Evolutionary conservation across 2,888 invertebrate species (phyloP), one percentile per base, ranked within the genome.

Genomic region (Perizoma flavofasciatum): DNA sequence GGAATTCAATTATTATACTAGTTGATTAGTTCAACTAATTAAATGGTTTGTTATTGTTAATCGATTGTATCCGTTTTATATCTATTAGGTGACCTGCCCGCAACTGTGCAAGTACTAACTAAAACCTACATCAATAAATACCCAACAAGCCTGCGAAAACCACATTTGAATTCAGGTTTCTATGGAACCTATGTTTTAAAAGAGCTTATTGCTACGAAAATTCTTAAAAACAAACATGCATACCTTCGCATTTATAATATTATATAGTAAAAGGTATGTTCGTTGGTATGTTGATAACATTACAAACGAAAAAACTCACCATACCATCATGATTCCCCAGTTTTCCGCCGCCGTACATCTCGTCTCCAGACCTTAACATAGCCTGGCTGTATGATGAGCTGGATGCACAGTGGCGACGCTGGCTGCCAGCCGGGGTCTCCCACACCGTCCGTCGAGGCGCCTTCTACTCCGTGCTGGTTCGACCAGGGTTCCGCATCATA

Each of bases 361-460:
- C 96, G 49, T 94, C 93, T 9, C 95, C 96, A 44, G 96, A 97
- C 59, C 95, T 95, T 63, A 95, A 96, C 61, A 96, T 98, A 65
- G 94, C 96, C 5, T 99, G 99, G 99, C 86, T 99, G 47, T 99
- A 99, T 81, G 95, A 97, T 70, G 97, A 97, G 74, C 85, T 99
- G 69, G 97, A 97, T 77, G 93, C 95, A 4, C 96, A 97, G 75
- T 99, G 99, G 98, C 93, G 96, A 4, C 95, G 96, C 62, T 98
- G 98, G 98, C 88, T 99, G 57, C 97, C 98, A 0, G 95, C 95
- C 4, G 96, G 97, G 9, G 97, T 97, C 0, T 96, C 96, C 4
- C 95, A 96, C 70, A 98, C 98, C 0, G 95, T 98, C 1, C 93
- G 97, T 3, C 93, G 97, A 48, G 97, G 97, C 0, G 97, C 97